A percentile compares a stretch with the other conserved stretches of the same genome.
Conservation (phyloP, 2,888 invertebrate species). For the Nemoura dubitans region DNA sequence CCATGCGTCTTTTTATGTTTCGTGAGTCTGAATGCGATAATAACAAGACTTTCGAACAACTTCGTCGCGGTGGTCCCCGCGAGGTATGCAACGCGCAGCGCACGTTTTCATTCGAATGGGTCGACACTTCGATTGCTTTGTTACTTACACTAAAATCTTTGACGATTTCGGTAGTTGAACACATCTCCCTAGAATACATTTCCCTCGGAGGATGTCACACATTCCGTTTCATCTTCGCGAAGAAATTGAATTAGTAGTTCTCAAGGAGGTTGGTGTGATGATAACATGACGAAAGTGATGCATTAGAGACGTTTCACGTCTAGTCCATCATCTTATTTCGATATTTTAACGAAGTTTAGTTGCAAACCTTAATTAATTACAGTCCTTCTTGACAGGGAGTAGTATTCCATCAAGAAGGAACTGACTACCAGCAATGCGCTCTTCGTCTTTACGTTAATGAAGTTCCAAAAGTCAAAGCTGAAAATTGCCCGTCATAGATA, state of each 20-base stretch:
- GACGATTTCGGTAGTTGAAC: not conserved
- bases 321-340: constrained; percentile 17
- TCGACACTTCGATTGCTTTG: not conserved
- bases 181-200: not conserved
- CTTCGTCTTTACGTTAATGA: constrained; percentile 26
- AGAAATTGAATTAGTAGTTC: constrained; percentile 29
- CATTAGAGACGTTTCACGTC: constrained; percentile 30
- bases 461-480: constrained; percentile 17
- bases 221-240: constrained; percentile 33
- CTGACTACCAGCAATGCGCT: not conserved
- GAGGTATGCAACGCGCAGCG: not conserved
- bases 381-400: constrained; percentile 20
- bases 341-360: constrained; percentile 35
- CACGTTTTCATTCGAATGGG: not conserved
- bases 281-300: constrained; percentile 14
- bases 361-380: constrained; percentile 36
- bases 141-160: not conserved
- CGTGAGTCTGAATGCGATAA: not conserved
- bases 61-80: not conserved
- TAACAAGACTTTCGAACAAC: not conserved
- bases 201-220: not conserved
- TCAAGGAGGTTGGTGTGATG: not conserved
- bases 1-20: not conserved
- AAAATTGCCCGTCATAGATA: constrained; percentile 37
- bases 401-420: constrained; percentile 22